A percentile compares a stretch with the other conserved stretches of the same genome.
Conservation (phyloP, 1,140 invertebrate genomes). For the Nylanderia fulva region DNA sequence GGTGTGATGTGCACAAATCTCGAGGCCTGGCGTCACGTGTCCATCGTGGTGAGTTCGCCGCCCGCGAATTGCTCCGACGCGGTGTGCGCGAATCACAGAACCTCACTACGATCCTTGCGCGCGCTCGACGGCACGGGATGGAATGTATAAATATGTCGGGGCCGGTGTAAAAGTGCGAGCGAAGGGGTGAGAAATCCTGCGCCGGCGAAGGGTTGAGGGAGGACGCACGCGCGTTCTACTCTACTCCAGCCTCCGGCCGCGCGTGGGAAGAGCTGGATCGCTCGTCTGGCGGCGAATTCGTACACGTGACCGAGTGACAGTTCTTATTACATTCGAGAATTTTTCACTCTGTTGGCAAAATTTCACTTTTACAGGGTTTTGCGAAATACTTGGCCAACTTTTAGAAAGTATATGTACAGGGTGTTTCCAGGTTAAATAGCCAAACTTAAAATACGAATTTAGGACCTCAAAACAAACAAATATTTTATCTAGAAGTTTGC, state of each 20-base stretch:
- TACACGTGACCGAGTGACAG: not conserved
- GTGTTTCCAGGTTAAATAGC: too few species aligned
- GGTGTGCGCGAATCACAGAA: not conserved
- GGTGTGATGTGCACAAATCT: conserved; percentile 87
- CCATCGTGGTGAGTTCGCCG: conserved; percentile 85
- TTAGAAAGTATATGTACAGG: too few species aligned
- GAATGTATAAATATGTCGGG: conserved; percentile 9
- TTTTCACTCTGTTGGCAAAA: not conserved
- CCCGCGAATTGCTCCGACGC: not conserved
- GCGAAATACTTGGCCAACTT: too few species aligned
- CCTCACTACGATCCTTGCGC: not conserved
- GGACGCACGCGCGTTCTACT: conserved; percentile 67
- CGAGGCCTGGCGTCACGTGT: conserved; percentile 86
- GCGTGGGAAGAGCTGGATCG: not conserved
- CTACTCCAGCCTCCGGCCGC: not conserved
- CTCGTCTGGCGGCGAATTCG: conserved; percentile 15
- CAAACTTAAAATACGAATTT: too few species aligned
- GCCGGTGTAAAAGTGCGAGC: conserved; percentile 21
- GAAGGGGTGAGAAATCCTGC: conserved; percentile 6
- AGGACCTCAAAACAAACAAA: too few species aligned
- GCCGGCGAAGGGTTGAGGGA: conserved; percentile 21
- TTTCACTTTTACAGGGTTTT: too few species aligned
- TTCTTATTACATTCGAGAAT: not conserved
- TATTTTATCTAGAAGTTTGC: too few species aligned
- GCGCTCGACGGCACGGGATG: not conserved